Evolutionary conservation across 2,797 vertebrate genomes (phyloP), one percentile per base, ranked within the genome.

Genomic region (Acipenser oxyrinchus): DNA sequence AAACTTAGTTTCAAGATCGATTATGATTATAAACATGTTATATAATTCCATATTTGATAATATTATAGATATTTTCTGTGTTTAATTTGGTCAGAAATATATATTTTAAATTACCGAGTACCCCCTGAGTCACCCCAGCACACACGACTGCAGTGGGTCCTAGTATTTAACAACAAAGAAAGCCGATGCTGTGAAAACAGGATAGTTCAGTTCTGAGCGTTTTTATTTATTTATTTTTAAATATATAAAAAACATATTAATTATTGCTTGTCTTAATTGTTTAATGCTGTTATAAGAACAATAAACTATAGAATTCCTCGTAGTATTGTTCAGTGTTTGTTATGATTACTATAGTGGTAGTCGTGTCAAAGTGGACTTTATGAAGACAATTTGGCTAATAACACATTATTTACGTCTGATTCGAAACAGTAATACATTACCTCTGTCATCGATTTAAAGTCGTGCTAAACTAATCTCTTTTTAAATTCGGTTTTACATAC

Each of bases 161-260:
- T 48, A 23, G 62, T 65, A 58, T 49, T 59, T 59, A 49, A 69
- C 51, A 11, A 53, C 8, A 11, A 62, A 57, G 62, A 66, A 63
- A 64, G 65, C 59, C 59, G 65, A 59, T 65, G 69, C 37, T 48
- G 60, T 67, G 73, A 66, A 67, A 69, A 62, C 62, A 74, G 71
- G 76, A 65, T 53, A 13, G 49, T 63, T 49, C 60, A 68, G 18
- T 52, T 10, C 62, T 68, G 48, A 49, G 37, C 57, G 52, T 48
- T 10, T 63, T 60, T 12, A 50, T 49, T 64, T 50, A 18, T 53
- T 53, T n/a, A n/a, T 59, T 61, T 61, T 51, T 37, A 6, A 61
- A 65, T 65, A 65, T 65, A 6, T 6, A 66, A 65, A 48, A 55
- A 65, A 53, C 10, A 57, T 4, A 10, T 6, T 10, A 9, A 15